Conservation (phyloP, 2,888 invertebrate species). For the Plagodis dolabraria region DNA sequence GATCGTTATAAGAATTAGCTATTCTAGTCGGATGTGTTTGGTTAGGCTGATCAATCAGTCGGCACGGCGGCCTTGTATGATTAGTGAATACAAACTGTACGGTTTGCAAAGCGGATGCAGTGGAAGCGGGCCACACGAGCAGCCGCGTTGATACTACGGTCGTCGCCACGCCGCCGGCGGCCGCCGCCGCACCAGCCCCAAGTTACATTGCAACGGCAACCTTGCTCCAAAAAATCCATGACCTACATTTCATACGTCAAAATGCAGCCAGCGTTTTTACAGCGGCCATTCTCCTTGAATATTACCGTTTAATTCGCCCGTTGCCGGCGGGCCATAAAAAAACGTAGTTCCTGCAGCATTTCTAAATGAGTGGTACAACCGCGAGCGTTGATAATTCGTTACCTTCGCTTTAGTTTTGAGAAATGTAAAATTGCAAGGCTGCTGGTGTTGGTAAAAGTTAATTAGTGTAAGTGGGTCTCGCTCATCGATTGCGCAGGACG, state of each 20-base stretch:
- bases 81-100: conserved; percentile 65
- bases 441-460: conserved; percentile 26
- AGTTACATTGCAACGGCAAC: conserved; percentile 72
- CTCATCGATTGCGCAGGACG: conserved; percentile 71
- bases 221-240: conserved; percentile 80
- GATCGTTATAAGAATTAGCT: conserved; percentile 50
- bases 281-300: conserved; percentile 51
- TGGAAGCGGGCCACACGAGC: conserved; percentile 61
- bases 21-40: conserved; percentile 67
- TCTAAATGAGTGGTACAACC: conserved; percentile 9
- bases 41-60: conserved; percentile 70
- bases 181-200: conserved; percentile 41
- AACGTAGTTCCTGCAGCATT: conserved; percentile 14
- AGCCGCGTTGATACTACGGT: conserved; percentile 35
- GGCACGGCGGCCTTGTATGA: conserved; percentile 75
- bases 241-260: conserved; percentile 77
- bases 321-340: conserved; percentile 23
- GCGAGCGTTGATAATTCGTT: conserved; percentile 23
- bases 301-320: conserved; percentile 49
- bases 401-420: conserved; percentile 12
- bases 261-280: conserved; percentile 76
- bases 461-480: conserved; percentile 47
- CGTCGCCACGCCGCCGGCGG: conserved; percentile 34
- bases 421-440: conserved; percentile 21
- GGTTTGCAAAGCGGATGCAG: conserved; percentile 75